Evolutionary conservation across 2,113 vertebrate species (phyloP).

Genomic region (Protomyctophum bolini): DNA sequence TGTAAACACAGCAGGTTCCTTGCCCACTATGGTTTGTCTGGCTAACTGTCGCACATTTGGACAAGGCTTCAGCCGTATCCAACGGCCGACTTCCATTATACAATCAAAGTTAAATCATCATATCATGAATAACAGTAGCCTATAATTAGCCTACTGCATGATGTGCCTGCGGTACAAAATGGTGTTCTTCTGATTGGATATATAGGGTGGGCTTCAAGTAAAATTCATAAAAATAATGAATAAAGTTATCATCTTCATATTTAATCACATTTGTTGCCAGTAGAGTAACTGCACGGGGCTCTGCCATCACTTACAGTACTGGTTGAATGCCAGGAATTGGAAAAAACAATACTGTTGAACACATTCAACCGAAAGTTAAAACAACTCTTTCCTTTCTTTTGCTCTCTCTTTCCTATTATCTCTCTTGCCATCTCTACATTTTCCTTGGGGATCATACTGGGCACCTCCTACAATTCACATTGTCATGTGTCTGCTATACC

Average conservation of each 20-base stretch:
- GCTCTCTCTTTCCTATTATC: slow-evolving; percentile 54
- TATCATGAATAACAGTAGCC: no score
- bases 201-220: slow-evolving; percentile 50
- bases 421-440: slow-evolving; percentile 71
- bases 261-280: slow-evolving; percentile 51
- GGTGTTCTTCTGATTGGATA: slow-evolving; percentile 38
- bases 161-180: slow-evolving; percentile 42
- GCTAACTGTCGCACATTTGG: no score
- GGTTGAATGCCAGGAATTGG: slow-evolving; percentile 69
- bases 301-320: slow-evolving; percentile 63
- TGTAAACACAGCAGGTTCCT: no score
- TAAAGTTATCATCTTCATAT: slow-evolving; percentile 59
- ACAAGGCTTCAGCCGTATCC: no score
- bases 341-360: slow-evolving; percentile 71
- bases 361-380: slow-evolving; percentile 87
- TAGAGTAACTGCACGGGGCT: slow-evolving; percentile 65
- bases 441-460: slow-evolving; percentile 67
- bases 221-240: slow-evolving; percentile 64
- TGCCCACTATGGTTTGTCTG: no score
- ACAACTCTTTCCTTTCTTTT: slow-evolving; percentile 52
- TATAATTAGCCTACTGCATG: no score
- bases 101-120: no score
- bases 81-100: no score
- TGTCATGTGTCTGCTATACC: no score
- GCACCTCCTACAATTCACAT: neutral